These are phyloP conservation scores for Acanthurus lineatus DNA, from an alignment of 2,797 vertebrate species.

Conservation along the genomic window DNA sequence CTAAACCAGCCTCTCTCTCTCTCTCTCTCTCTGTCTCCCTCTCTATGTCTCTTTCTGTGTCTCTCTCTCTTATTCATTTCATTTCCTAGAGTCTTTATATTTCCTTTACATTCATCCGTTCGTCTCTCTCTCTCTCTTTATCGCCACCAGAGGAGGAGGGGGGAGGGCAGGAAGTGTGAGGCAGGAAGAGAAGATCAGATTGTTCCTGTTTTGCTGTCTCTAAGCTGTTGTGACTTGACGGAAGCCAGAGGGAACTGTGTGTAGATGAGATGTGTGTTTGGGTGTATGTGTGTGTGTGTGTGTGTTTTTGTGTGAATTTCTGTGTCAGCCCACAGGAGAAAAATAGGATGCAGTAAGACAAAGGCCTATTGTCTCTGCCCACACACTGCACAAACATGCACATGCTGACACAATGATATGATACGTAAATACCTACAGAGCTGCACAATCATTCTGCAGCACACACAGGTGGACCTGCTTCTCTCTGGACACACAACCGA, in stretches of 20 bases:
- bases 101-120: constrained; percentile 40
- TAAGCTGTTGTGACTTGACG: constrained; percentile 79
- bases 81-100: constrained; percentile 1
- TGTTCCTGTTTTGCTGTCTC: constrained; percentile 94
- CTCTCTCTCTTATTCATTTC: neutral
- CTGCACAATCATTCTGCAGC: constrained; percentile 8
- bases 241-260: constrained; percentile 72
- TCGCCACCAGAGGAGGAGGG: neutral
- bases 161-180: constrained; percentile 74
- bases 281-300: constrained; percentile 40
- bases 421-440: constrained; percentile 50
- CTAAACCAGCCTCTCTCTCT: neutral
- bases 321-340: constrained; percentile 63
- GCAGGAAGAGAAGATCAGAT: constrained; percentile 90
- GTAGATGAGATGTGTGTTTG: constrained; percentile 56
- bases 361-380: constrained; percentile 78
- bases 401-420: constrained; percentile 64
- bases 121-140: constrained; percentile 15
- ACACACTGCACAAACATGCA: constrained; percentile 71
- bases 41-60: no score
- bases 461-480: constrained; percentile 34
- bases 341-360: constrained; percentile 80
- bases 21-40: neutral
- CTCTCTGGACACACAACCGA: neutral
- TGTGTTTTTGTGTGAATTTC: constrained; percentile 34